Evolutionary conservation across 1,140 invertebrate genomes (phyloP).

Genomic region (Chironomus tepperi): DNA sequence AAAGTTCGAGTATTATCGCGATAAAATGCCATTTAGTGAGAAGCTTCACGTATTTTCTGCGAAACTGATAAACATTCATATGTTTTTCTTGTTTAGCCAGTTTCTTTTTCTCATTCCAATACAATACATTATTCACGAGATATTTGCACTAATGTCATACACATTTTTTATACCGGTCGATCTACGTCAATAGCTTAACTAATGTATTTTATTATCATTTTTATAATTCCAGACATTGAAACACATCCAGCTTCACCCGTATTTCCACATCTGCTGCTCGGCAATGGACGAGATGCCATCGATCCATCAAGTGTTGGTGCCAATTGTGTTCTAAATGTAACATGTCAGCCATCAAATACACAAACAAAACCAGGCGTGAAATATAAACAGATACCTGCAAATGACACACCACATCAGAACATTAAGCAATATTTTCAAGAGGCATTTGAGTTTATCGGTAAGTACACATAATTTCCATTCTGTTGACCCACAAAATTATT

Average conservation of each 20-base stretch:
- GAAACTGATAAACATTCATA: too few relatives aligned
- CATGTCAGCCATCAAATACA: constrained; percentile 64
- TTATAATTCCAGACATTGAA: constrained; percentile 52
- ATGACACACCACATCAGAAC: constrained; percentile 80
- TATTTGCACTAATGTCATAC: too few relatives aligned
- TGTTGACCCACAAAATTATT: too few relatives aligned
- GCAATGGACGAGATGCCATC: constrained; percentile 75
- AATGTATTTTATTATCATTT: not conserved
- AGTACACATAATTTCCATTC: constrained; percentile 37
- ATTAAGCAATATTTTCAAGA: constrained; percentile 88
- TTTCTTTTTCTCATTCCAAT: too few relatives aligned
- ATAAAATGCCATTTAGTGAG: too few relatives aligned
- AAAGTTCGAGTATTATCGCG: too few relatives aligned
- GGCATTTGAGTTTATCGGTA: constrained; percentile 84
- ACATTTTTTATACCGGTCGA: too few relatives aligned
- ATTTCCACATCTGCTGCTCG: constrained; percentile 78
- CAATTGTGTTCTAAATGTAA: constrained; percentile 74
- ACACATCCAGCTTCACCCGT: constrained; percentile 69
- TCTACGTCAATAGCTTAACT: not conserved
- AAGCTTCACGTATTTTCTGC: too few relatives aligned
- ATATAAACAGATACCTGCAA: constrained; percentile 74
- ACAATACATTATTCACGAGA: too few relatives aligned
- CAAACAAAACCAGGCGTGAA: constrained; percentile 61
- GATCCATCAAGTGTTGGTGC: constrained; percentile 64
- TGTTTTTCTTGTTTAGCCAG: too few relatives aligned